A percentile compares a stretch with the other conserved stretches of the same genome.
Conservation (phyloP, 2,797 vertebrate species). For the Falco concolor region DNA sequence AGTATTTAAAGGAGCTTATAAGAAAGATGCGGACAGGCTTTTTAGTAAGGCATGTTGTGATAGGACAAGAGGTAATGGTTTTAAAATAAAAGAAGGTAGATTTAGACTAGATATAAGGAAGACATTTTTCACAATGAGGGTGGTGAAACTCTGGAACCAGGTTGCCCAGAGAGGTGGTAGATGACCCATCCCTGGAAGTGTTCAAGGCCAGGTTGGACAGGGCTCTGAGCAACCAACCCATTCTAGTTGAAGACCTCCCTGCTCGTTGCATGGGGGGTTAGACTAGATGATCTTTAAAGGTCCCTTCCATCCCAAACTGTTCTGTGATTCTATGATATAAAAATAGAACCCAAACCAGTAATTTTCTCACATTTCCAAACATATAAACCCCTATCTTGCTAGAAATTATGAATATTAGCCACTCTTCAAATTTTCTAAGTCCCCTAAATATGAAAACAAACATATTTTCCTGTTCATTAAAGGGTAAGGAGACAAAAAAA, state of each 20-base stretch:
- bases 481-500: not conserved
- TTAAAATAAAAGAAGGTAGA: not conserved
- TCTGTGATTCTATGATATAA: not conserved
- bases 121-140: fast-evolving
- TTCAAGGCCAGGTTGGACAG: not conserved
- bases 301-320: too few species aligned
- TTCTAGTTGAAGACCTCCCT: not conserved
- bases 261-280: too few species aligned
- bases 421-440: not conserved
- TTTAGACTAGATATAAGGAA: not conserved
- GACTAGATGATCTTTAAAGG: too few species aligned
- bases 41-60: not conserved
- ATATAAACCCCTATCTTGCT: not conserved
- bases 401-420: not conserved
- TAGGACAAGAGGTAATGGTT: not conserved
- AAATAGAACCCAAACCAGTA: not conserved
- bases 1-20: too few species aligned
- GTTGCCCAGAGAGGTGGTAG: not conserved
- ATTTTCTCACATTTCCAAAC: not conserved
- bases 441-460: not conserved
- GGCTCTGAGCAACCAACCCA: not conserved
- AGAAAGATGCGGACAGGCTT: not conserved
- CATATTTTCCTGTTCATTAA: not conserved
- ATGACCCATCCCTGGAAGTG: not conserved
- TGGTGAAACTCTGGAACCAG: not conserved